These are phyloP conservation scores for Limnephilus lunatus DNA, from an alignment of 2,888 invertebrate genomes.

Conservation along the genomic window DNA sequence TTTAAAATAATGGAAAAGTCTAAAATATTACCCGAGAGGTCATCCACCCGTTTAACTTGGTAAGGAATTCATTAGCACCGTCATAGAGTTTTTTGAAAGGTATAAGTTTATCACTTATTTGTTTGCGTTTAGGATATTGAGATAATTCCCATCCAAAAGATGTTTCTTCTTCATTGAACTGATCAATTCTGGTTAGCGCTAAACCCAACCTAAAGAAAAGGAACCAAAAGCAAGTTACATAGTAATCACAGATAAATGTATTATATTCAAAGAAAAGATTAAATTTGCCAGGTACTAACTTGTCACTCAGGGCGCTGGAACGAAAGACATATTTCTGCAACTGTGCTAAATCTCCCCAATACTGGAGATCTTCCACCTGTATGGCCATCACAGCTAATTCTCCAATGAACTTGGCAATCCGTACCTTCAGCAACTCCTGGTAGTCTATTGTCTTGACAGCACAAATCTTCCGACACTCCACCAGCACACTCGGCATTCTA, in stretches of 20 bases:
- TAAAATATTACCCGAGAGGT: conserved; percentile 75
- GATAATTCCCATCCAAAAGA: conserved; percentile 93
- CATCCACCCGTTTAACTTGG: conserved; percentile 92
- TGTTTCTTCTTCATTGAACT: conserved; percentile 93
- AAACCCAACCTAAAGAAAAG: conserved; percentile 77
- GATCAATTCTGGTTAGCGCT: conserved; percentile 89
- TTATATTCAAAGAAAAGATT: too few relatives aligned
- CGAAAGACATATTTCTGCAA: conserved; percentile 89
- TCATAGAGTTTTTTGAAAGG: conserved; percentile 94
- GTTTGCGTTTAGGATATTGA: conserved; percentile 90
- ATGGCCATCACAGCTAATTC: conserved; percentile 88
- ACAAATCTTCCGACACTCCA: conserved; percentile 88
- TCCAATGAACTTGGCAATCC: conserved; percentile 88
- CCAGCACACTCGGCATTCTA: conserved; percentile 87
- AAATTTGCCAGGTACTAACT: conserved; percentile 70
- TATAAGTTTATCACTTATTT: conserved; percentile 85
- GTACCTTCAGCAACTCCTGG: conserved; percentile 86
- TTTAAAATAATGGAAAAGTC: background rate
- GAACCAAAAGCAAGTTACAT: too few relatives aligned
- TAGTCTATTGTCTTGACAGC: conserved; percentile 91
- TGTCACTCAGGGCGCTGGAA: conserved; percentile 86
- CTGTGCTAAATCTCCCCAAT: conserved; percentile 91
- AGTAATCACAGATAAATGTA: too few relatives aligned
- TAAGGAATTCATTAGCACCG: conserved; percentile 90
- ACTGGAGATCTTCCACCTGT: conserved; percentile 90